Evolutionary conservation across 2,797 vertebrate species (phyloP).

Genomic region (Molossus molossus): DNA sequence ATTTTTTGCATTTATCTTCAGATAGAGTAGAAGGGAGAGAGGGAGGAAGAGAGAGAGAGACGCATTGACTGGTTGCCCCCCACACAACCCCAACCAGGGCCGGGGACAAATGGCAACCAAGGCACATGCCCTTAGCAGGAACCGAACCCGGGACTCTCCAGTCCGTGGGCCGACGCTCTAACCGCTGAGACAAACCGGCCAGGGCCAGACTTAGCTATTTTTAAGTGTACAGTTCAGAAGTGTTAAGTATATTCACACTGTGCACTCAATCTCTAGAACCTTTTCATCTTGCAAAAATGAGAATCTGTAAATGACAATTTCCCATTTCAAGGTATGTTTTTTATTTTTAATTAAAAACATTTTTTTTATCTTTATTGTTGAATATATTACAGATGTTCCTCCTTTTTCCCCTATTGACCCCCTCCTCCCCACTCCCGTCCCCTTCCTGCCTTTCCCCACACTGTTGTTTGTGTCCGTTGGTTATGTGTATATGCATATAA

Average conservation of each 20-base stretch:
- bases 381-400: too few relatives aligned
- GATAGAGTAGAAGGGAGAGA: too few relatives aligned
- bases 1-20: too few relatives aligned
- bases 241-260: conserved; percentile 27
- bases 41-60: neutral
- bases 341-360: too few relatives aligned
- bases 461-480: too few relatives aligned
- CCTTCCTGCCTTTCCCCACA: too few relatives aligned
- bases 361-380: too few relatives aligned
- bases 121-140: neutral
- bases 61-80: neutral
- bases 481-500: too few relatives aligned
- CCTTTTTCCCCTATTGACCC: too few relatives aligned
- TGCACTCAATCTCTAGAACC: neutral
- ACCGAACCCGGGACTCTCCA: neutral
- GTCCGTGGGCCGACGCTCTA: neutral
- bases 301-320: neutral
- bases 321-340: neutral
- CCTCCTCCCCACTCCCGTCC: too few relatives aligned
- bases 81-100: neutral
- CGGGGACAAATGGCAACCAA: neutral
- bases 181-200: neutral
- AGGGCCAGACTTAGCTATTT: neutral
- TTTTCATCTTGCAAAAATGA: conserved; percentile 44
- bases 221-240: neutral